Percentiles rank a stretch among this genome's conserved stretches.
Conservation (phyloP, 2,113 vertebrate genomes). For the Camelus dromedarius region DNA sequence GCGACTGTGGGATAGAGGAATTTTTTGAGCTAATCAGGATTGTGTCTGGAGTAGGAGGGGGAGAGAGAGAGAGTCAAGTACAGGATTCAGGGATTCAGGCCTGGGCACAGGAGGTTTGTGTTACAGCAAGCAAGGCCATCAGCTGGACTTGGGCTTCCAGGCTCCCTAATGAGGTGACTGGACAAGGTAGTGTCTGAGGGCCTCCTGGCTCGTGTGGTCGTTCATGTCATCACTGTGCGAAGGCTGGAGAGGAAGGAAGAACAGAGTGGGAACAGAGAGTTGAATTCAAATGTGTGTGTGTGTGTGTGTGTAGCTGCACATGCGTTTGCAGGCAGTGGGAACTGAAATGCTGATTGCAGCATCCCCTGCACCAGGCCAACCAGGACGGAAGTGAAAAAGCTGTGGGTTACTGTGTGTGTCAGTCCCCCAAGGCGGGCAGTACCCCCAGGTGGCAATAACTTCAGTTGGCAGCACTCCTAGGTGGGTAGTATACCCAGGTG, state of each 20-base stretch:
- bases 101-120: neutral
- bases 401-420: neutral
- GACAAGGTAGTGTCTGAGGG: neutral
- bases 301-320: neutral
- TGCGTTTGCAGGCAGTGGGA: rapidly evolving
- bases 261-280: neutral
- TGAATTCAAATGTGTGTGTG: rapidly evolving
- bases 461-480: no score
- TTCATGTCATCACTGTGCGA: no score
- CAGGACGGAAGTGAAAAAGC: neutral
- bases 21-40: neutral
- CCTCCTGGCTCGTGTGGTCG: no score
- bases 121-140: neutral
- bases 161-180: neutral
- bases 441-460: neutral
- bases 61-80: neutral
- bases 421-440: neutral
- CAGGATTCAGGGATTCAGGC: neutral
- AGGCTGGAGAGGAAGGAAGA: neutral
- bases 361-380: neutral
- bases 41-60: neutral
- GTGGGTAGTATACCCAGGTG: neutral
- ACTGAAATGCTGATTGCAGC: rapidly evolving
- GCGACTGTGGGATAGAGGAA: neutral
- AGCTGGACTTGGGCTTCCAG: neutral